These are phyloP conservation scores for Vidua chalybeata DNA, from an alignment of 2,113 vertebrate genomes.

Conservation along the genomic window DNA sequence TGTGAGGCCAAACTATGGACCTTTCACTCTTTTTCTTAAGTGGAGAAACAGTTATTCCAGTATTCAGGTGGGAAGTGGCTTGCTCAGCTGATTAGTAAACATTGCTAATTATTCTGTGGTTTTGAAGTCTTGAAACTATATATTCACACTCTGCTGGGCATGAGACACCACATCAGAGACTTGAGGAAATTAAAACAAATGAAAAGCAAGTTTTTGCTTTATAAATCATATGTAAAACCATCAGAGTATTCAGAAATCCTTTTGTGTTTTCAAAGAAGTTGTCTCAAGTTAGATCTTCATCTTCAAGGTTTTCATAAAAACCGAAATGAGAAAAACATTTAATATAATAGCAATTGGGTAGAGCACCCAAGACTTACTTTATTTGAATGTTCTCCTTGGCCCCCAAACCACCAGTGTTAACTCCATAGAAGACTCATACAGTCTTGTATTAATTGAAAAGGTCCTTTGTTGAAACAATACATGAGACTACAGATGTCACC, in stretches of 20 bases:
- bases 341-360: background rate
- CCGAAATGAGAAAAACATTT: background rate
- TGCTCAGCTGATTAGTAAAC: background rate
- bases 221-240: background rate
- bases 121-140: background rate
- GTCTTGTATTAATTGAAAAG: background rate
- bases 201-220: background rate
- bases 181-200: conserved; percentile 19
- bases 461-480: background rate
- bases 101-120: background rate
- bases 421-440: background rate
- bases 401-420: background rate
- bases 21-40: background rate
- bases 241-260: background rate
- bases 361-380: background rate
- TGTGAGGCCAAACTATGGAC: background rate
- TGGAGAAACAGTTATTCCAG: background rate
- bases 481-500: background rate
- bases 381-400: background rate
- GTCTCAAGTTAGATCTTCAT: background rate
- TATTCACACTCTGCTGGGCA: background rate
- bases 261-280: background rate
- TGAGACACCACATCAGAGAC: background rate
- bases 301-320: background rate
- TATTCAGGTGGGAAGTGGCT: background rate